Percentiles rank a stretch among this genome's conserved stretches.
phyloP scores from a whole-genome alignment of 2,888 invertebrate species.

The Nysson spinosus region DNA sequence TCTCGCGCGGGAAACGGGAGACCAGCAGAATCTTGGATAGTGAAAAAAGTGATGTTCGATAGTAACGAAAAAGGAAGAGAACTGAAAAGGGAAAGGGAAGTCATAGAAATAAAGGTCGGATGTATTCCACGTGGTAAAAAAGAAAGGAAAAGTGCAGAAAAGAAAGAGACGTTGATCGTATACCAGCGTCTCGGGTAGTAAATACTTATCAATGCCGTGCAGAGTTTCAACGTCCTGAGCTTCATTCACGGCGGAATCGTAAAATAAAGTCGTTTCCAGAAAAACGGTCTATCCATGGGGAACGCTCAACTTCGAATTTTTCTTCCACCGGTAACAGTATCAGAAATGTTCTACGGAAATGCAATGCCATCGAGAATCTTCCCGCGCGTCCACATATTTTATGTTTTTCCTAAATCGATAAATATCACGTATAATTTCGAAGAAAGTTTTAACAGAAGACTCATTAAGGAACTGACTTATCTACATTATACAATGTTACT shows the following conservation, averaged over 20 bases:
- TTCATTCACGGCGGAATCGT: conserved; percentile 36
- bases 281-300: conserved; percentile 9
- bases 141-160: not conserved
- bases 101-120: conserved; percentile 21
- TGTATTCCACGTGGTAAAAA: conserved; percentile 10
- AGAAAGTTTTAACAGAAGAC: no score
- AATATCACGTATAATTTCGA: conserved; percentile 8
- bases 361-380: not conserved
- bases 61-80: conserved; percentile 4
- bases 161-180: conserved; percentile 30
- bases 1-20: conserved; percentile 26
- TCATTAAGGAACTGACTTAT: no score
- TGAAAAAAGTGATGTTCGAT: not conserved
- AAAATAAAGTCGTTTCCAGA: conserved; percentile 53
- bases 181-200: conserved; percentile 50
- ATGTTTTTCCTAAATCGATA: not conserved
- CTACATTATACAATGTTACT: no score
- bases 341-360: not conserved
- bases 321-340: not conserved
- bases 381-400: not conserved
- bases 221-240: conserved; percentile 51
- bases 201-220: conserved; percentile 63
- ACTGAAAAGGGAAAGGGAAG: not conserved
- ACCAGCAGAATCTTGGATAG: conserved; percentile 3
- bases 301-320: conserved; percentile 3